Evolutionary conservation across 2,888 invertebrate genomes (phyloP).

Genomic region (Caenorhabditis virilis): DNA sequence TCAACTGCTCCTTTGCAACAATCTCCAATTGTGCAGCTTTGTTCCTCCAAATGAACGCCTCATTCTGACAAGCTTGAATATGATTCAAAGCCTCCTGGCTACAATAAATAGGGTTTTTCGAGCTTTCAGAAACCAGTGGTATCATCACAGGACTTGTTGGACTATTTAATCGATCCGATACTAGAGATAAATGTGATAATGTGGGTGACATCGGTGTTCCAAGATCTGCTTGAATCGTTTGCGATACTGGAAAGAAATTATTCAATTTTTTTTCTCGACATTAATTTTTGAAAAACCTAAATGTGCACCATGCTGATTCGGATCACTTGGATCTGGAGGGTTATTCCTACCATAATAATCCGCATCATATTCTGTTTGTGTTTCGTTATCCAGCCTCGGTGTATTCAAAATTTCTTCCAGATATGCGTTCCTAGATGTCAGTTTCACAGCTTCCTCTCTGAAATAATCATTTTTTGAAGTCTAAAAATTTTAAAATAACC

Average conservation of each 20-base stretch:
- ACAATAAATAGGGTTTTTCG: slow-evolving; percentile 40
- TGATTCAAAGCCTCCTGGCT: slow-evolving; percentile 51
- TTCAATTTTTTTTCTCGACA: background rate
- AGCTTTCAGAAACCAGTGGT: slow-evolving; percentile 21
- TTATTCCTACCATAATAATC: slow-evolving; percentile 19
- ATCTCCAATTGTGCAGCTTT: slow-evolving; percentile 67
- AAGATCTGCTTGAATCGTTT: slow-evolving; percentile 30
- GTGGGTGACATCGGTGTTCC: slow-evolving; percentile 41
- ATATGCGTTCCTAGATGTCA: slow-evolving; percentile 40
- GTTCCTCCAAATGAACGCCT: slow-evolving; percentile 67
- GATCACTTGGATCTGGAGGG: slow-evolving; percentile 42
- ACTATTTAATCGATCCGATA: background rate
- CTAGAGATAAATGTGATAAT: slow-evolving; percentile 5
- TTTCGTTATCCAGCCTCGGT: slow-evolving; percentile 17
- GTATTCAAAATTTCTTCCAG: slow-evolving; percentile 37
- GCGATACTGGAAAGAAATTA: slow-evolving; percentile 21
- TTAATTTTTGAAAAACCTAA: background rate
- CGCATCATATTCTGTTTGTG: slow-evolving; percentile 26
- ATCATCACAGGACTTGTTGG: slow-evolving; percentile 31
- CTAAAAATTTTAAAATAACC: slow-evolving; percentile 25
- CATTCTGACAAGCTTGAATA: slow-evolving; percentile 65
- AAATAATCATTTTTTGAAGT: slow-evolving; percentile 3
- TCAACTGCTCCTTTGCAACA: slow-evolving; percentile 61
- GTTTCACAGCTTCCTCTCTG: slow-evolving; percentile 54
- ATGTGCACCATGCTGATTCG: slow-evolving; percentile 17